Evolutionary conservation across 1,140 invertebrate species (phyloP), one percentile per base, ranked within the genome.

Genomic region (Gonioctena quinquepunctata): DNA sequence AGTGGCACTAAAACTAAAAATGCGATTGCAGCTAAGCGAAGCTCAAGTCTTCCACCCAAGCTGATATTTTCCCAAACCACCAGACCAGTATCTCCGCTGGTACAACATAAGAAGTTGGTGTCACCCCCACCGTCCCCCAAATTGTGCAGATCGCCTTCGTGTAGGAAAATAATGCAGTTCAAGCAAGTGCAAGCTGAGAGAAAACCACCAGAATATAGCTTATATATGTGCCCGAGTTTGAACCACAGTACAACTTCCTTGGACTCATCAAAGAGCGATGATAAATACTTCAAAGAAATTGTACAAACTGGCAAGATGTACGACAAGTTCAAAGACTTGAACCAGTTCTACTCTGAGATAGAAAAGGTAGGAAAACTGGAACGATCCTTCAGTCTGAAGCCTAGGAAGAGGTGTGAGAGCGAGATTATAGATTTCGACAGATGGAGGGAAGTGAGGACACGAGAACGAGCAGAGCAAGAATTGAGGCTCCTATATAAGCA

Each of bases 401-500:
- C 90, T 2, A 85, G 91, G 76, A 83, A 89, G 76, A 90, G 86
- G 80, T 88, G 90, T 76, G 91, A 93, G 79, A 89, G 92, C 73
- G 90, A 93, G 76, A 90, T 95, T 22, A 91, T 94, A 73, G 93
- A 95, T 84, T 96, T 93, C 80, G 94, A 96, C 76, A 87, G 91
- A 49, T 96, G 94, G 94, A 93, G 91, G 81, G 89, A 90, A 81
- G 86, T 95, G 19, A 83, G 93, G 67, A 86, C 88, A n/a, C 89
- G 92, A 69, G 92, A 94, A 83, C 89, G 90, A 72, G 93, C 92
- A 2, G 92, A 95, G 80, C 89, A 91, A 78, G 95, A 97, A 81
- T 83, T 97, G 52, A 88, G 91, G 68, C 85, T 87, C 66, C 83
- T 97, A 22, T 93, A 95, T 73, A 86, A 85, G 49, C 94, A 96